These are phyloP conservation scores for Lobophora halterata DNA, from an alignment of 2,888 invertebrate genomes.

Conservation along the genomic window DNA sequence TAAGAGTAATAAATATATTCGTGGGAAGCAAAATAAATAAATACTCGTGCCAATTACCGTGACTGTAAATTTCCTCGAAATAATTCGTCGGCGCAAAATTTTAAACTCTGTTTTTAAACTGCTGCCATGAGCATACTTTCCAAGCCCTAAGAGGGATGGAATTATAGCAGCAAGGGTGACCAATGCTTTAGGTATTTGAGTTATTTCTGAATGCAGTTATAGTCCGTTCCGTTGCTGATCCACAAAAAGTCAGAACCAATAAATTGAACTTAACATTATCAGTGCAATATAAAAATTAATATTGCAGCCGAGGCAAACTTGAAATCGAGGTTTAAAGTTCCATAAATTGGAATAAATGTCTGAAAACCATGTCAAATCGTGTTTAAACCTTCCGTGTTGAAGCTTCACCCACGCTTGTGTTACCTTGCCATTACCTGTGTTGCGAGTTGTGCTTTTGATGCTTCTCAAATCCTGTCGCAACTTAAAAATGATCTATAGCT, in stretches of 20 bases:
- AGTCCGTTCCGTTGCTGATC: neutral
- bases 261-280: conserved; percentile 6
- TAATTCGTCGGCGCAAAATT: conserved; percentile 37
- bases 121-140: conserved; percentile 40
- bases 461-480: conserved; percentile 33
- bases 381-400: conserved; percentile 45
- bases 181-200: conserved; percentile 3
- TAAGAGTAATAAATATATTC: conserved; percentile 38
- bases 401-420: conserved; percentile 53
- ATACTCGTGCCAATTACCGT: conserved; percentile 42
- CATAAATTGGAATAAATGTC: conserved; percentile 40
- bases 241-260: neutral
- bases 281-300: conserved; percentile 6
- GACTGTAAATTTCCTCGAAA: conserved; percentile 45
- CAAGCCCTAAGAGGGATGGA: conserved; percentile 47
- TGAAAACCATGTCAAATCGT: conserved; percentile 47
- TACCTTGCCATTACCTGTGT: conserved; percentile 51
- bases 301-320: neutral
- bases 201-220: conserved; percentile 25
- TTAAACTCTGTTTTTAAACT: too few species aligned
- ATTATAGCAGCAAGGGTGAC: conserved; percentile 28
- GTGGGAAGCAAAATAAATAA: conserved; percentile 35
- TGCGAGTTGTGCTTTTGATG: conserved; percentile 46
- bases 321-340: conserved; percentile 6
- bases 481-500: conserved; percentile 35